Base-by-base conservation (phyloP, 2,797 vertebrate species). In the Garrulus glandarius region DNA sequence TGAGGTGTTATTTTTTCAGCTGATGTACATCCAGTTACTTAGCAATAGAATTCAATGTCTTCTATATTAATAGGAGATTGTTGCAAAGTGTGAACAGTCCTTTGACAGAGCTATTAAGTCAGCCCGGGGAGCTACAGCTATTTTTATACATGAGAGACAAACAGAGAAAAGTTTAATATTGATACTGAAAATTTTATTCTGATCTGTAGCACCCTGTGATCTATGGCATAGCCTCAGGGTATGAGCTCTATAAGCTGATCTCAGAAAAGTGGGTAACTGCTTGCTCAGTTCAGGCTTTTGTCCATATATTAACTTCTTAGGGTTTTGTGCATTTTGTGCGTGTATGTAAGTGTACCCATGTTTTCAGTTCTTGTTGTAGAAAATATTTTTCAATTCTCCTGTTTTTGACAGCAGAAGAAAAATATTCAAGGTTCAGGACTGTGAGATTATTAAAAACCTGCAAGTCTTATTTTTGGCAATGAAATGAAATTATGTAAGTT, bases 101-200 rank as follows among this genome's bases (percentile, higher is more conserved):
- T 95, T 91, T 89, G 68, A 91, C 91, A 93, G 81, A 92, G 60
- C 90, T 95, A 87, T 95, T 94, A 95, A 95, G 86, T 70, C 84
- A 93, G 64, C 74, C 88, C 67, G 89, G 56, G 70, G 34, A 95
- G 63, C 78, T 89, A 65, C 56, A 78, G 86, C 74, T 97, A 87
- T 94, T 96, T 97, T 94, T 94, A 80, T 60, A 39, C 32, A 36
- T 84, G 59, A 82, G 52, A 63, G 81, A 83, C 63, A 91, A 92
- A 85, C 41, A 93, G 59, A 61, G 23, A 89, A 49, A 87, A 85
- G 59, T 87, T 94, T 92, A 92, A 84, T 91, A 88, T 81, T 94
- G 89, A 83, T 86, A 83, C 30, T 68, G 82, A 81, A 65, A 86
- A 59, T 88, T 91, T 91, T 93, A 78, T 78, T 93, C 65, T 72